Base-by-base conservation (phyloP, 2,888 invertebrate species). In the Alviniconcha strummeri region DNA sequence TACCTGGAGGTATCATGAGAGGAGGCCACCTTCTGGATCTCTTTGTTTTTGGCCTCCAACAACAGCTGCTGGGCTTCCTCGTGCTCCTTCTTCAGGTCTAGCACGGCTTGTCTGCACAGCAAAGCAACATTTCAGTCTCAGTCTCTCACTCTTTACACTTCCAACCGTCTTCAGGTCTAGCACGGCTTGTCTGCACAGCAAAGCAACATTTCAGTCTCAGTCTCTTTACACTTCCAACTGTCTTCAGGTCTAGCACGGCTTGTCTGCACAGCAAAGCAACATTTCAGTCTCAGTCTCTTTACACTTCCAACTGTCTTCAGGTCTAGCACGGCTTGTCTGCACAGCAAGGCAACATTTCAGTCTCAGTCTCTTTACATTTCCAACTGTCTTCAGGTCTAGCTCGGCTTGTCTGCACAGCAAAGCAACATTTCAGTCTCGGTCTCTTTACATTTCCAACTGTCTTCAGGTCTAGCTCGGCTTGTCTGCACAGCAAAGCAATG, bases 1-100 rank as follows among this genome's bases (percentile, higher is more conserved):
- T 86, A 92, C 92, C 86, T 92, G 11, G 92, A 90, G 13, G 91
- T 90, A 83, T 91, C 90, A 84, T 92, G 90, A 17, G 91, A 90
- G 69, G 89, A 89, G 9, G 91, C 89, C 56, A 92, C 90, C 69
- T 90, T 91, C 19, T 91, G 91, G 77, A 93, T 90, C 86, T 93
- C 93, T 84, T 89, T 89, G 80, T 92, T 90, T 84, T 93, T 93
- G 52, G 90, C 89, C 76, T 88, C 84, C 80, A 88, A 87, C 83
- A 92, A 83, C 82, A 90, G 84, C 15, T 89, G 85, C 52, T 92
- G 80, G 6, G 90, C 86, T 69, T 90, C 91, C 71, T 91, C 91
- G 84, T 92, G 90, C 57, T 92, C 92, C 85, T 88, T 86, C 83
- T 90, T 90, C 76, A 91, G 82, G n/a, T 89, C 88, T 74, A 88